A percentile compares a stretch with the other conserved stretches of the same genome.
Evolutionary conservation across 2,113 vertebrate species (phyloP).

Genomic region (Emberiza fucata): DNA sequence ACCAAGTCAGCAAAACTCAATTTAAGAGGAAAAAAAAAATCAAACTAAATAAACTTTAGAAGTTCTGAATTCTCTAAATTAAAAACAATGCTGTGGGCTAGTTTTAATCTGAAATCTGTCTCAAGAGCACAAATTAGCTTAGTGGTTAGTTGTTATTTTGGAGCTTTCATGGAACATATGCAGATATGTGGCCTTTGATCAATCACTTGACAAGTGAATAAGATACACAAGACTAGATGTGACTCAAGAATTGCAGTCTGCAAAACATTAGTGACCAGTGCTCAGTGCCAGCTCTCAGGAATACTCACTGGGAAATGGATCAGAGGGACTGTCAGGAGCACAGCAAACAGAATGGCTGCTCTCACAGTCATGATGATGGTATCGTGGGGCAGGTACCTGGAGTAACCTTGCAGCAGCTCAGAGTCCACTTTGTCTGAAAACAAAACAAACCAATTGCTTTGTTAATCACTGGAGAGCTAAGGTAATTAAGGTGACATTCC

Average conservation of each 20-base stretch:
- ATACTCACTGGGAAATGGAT: constrained; percentile 95
- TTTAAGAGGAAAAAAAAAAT: not conserved
- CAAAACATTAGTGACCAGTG: constrained; percentile 67
- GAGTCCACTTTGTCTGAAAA: constrained; percentile 84
- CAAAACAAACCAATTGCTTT: not conserved
- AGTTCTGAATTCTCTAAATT: constrained; percentile 66
- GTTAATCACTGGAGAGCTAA: not conserved
- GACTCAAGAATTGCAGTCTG: constrained; percentile 59
- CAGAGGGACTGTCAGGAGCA: constrained; percentile 90
- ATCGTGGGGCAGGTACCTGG: constrained; percentile 80
- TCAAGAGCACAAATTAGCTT: constrained; percentile 73
- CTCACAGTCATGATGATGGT: constrained; percentile 83
- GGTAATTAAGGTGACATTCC: not conserved
- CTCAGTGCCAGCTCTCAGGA: not conserved
- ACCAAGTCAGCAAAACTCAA: constrained; percentile 55
- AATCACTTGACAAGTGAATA: constrained; percentile 72
- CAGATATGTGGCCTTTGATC: constrained; percentile 71
- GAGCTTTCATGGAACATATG: constrained; percentile 67
- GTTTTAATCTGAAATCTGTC: constrained; percentile 67
- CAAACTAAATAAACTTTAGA: constrained; percentile 59
- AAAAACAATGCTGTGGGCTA: constrained; percentile 70
- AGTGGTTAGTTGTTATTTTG: constrained; percentile 65
- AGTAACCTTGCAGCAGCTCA: constrained; percentile 85
- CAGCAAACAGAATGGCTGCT: constrained; percentile 84
- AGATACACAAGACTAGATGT: constrained; percentile 65